Conservation (phyloP, 37 sponge, comb jelly and placozoan genomes). For the Halichondria panicea region DNA sequence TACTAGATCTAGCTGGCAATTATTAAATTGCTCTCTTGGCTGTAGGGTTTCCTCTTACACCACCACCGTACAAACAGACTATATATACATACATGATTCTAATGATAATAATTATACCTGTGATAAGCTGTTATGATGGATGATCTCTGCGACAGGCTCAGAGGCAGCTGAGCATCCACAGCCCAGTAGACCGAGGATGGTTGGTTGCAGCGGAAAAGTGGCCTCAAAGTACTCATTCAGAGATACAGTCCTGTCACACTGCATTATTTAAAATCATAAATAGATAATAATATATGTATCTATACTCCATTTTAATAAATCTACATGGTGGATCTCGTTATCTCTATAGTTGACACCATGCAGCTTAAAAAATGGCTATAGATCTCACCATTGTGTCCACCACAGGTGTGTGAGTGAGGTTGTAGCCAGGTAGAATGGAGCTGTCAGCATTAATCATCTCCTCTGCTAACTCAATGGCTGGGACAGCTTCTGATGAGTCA, state of each 20-base stretch:
- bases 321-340: neutral
- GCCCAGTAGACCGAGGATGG: neutral
- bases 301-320: neutral
- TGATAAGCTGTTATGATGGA: neutral
- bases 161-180: conserved; percentile 8
- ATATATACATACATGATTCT: neutral
- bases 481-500: conserved; percentile 10
- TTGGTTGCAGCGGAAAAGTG: neutral
- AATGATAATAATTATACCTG: neutral
- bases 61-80: too few relatives aligned
- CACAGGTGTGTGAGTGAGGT: neutral
- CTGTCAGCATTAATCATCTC: neutral
- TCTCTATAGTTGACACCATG: neutral
- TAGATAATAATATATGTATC: neutral
- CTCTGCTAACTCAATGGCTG: conserved; percentile 18
- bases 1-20: too few relatives aligned
- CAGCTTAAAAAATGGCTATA: neutral
- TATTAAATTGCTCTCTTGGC: too few relatives aligned
- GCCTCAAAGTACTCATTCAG: neutral
- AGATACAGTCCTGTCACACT: neutral
- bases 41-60: too few relatives aligned
- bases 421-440: conserved; percentile 7
- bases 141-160: conserved; percentile 7
- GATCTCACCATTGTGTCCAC: neutral
- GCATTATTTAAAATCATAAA: neutral